Evolutionary conservation across 2,888 invertebrate species (phyloP), one percentile per base, ranked within the genome.

Genomic region (Himalopsyche kuldschensis): DNA sequence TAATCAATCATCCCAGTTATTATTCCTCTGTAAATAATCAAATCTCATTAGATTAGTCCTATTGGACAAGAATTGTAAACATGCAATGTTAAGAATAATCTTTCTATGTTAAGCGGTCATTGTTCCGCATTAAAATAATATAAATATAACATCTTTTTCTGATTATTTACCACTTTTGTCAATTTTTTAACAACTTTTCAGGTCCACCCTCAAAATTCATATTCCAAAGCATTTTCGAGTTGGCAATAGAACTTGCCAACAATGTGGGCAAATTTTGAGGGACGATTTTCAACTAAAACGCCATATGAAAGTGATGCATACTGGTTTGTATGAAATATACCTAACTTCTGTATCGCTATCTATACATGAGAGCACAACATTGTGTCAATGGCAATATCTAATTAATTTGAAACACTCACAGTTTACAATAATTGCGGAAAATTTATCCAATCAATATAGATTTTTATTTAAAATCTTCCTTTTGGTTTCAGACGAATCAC

Each of bases 231-330:
- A 85, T 75, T 10, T 41, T 10, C 69, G 41, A 30, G 41, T 30
- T 6, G 80, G 75, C 11, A 69, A 35, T 1, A 30, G 32, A 11
- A 32, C 30, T 46, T 86, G 92, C 86, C 87, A 87, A 0, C 87
- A 90, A 35, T 92, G 92, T 85, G 87, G 88, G 8, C 87, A 89
- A 63, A 89, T 88, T 78, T 92, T 92, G 81, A 87, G 89, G n/a
- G 91, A 92, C 87, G 89, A 90, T 20, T 87, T 87, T 41, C 88
- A 91, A 4, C 88, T 92, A 0, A 88, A 90, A 82, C 88, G 91
- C 11, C 92, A 92, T 83, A 88, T 89, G 1, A 90, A 90, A 87
- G 91, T 92, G 89, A 90, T 91, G 75, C 92, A 92, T 86, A 90
- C 89, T 88, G 92, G 92, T 91, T 87, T 17, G 15, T 78, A 41